Evolutionary conservation across 2,888 invertebrate species (phyloP).

Genomic region (Vannuccia rotundouncinata): DNA sequence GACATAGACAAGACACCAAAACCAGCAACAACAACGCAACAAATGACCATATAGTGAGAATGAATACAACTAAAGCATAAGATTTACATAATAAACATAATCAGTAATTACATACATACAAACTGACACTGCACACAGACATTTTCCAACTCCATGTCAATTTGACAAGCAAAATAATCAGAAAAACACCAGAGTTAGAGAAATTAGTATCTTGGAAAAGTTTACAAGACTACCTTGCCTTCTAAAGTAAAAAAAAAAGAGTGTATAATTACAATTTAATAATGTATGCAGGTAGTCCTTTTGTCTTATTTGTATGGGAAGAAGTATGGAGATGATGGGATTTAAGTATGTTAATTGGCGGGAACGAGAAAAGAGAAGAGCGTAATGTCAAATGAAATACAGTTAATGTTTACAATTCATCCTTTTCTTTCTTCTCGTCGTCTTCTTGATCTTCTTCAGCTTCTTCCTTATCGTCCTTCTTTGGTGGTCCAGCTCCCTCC

Average conservation of each 20-base stretch:
- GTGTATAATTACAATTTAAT: constrained; percentile 9
- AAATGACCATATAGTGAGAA: neutral
- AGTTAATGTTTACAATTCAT: constrained; percentile 66
- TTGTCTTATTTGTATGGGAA: neutral
- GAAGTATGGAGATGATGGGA: neutral
- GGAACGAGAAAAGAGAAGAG: neutral
- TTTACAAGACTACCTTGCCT: neutral
- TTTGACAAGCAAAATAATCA: neutral
- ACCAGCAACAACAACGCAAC: too few species aligned
- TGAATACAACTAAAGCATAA: neutral
- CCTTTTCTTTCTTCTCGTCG: constrained; percentile 61
- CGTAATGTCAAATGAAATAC: neutral
- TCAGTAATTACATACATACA: neutral
- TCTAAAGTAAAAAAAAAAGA: constrained; percentile 1
- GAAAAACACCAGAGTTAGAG: neutral
- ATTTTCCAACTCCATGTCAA: neutral
- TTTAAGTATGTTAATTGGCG: neutral
- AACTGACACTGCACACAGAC: neutral
- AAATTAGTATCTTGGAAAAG: neutral
- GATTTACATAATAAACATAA: neutral
- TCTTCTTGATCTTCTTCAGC: constrained; percentile 25
- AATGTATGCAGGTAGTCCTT: too few species aligned
- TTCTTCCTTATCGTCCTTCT: constrained; percentile 25
- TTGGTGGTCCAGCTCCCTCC: constrained; percentile 1
- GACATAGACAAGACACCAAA: neutral